phyloP scores from a whole-genome alignment of 2,888 invertebrate genomes.

The Xanthia icteritia region DNA sequence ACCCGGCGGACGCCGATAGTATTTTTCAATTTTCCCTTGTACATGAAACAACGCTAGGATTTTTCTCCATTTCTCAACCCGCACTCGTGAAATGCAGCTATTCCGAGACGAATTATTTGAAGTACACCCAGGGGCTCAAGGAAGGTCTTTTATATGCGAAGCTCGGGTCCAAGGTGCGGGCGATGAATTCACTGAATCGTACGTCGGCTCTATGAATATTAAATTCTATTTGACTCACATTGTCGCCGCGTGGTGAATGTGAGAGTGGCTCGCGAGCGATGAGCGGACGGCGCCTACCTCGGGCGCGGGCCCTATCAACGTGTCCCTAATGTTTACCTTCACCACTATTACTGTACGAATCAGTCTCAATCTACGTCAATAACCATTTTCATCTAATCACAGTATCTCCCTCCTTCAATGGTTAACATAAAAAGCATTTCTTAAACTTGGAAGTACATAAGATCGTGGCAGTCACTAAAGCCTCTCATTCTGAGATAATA shows the following conservation, averaged over 20 bases:
- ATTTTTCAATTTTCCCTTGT: conserved; percentile 86
- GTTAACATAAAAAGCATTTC: conserved; percentile 24
- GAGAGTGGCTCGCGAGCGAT: conserved; percentile 73
- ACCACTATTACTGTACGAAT: conserved; percentile 26
- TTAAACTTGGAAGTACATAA: conserved; percentile 70
- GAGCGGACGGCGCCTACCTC: conserved; percentile 60
- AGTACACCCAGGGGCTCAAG: conserved; percentile 85
- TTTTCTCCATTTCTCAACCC: conserved; percentile 80
- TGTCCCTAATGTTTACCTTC: conserved; percentile 61
- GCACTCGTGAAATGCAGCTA: conserved; percentile 84
- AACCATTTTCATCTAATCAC: conserved; percentile 3
- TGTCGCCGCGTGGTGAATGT: conserved; percentile 86
- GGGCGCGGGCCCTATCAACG: conserved; percentile 60
- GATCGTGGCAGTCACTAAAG: conserved; percentile 72
- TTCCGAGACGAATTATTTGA: conserved; percentile 87
- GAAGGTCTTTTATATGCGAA: conserved; percentile 88
- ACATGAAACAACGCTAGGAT: conserved; percentile 82
- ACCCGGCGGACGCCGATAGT: conserved; percentile 79
- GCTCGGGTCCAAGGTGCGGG: conserved; percentile 87
- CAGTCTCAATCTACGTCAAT: conserved; percentile 12
- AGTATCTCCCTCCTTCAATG: background rate
- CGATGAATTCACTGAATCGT: conserved; percentile 90
- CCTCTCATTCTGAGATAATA: conserved; percentile 79
- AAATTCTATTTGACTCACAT: conserved; percentile 89
- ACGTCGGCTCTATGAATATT: conserved; percentile 89